These are phyloP conservation scores for Yponomeuta sedellus DNA, from an alignment of 2,888 invertebrate species.

Conservation along the genomic window DNA sequence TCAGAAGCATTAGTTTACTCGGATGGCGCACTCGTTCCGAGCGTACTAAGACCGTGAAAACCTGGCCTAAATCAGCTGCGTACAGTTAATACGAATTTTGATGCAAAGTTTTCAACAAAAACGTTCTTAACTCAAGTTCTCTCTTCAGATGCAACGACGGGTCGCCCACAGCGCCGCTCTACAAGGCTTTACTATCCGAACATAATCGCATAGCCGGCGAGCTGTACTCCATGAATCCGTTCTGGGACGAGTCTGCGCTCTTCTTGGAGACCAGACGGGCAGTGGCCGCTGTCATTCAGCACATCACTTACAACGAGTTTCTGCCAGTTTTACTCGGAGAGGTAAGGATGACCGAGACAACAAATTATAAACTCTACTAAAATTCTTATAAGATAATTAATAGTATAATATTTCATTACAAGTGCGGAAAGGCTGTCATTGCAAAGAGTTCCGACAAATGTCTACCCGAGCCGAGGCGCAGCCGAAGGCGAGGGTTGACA, in stretches of 20 bases:
- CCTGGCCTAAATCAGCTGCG: no score
- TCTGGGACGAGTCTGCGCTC: slow-evolving; percentile 87
- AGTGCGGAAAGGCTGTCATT: no score
- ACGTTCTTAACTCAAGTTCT: not conserved
- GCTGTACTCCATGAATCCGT: slow-evolving; percentile 81
- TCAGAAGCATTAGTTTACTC: no score
- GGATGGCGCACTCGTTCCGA: no score
- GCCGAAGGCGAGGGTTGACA: no score
- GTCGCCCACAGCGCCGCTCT: slow-evolving; percentile 82
- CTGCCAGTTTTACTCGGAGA: slow-evolving; percentile 86
- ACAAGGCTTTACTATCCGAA: slow-evolving; percentile 83
- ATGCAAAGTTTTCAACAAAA: not conserved
- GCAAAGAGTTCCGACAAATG: no score
- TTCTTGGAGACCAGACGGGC: slow-evolving; percentile 86
- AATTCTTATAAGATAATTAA: no score
- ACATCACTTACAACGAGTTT: slow-evolving; percentile 90
- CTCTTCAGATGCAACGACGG: slow-evolving; percentile 74
- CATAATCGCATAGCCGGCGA: slow-evolving; percentile 87
- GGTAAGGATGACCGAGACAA: slow-evolving; percentile 54
- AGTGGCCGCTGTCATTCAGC: slow-evolving; percentile 87
- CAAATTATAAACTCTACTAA: not conserved
- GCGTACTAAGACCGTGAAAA: no score
- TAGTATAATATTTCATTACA: no score
- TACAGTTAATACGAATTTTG: no score
- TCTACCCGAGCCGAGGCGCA: no score